Evolutionary conservation across 2,113 vertebrate genomes (phyloP).

Genomic region (Mesitornis unicolor): DNA sequence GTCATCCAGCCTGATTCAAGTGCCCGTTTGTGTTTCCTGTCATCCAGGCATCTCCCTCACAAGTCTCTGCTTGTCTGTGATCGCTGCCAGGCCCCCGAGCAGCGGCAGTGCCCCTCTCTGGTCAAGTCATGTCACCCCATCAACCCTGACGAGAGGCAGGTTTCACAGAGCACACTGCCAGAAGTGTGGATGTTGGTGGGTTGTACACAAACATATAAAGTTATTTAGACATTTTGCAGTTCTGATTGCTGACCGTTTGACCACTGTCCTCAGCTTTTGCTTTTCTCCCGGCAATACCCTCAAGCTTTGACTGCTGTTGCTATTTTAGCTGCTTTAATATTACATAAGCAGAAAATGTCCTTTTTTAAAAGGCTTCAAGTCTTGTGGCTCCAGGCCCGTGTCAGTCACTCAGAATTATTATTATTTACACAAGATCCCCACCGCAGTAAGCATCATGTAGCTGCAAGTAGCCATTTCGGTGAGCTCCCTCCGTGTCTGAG

Average conservation of each 20-base stretch:
- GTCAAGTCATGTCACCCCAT: neutral
- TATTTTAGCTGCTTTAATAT: constrained; percentile 49
- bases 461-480: neutral
- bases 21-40: neutral
- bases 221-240: neutral
- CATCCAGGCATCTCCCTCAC: neutral
- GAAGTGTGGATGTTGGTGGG: neutral
- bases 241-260: neutral
- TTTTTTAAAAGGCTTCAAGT: constrained; percentile 17
- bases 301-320: constrained; percentile 22
- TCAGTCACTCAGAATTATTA: constrained; percentile 51
- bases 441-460: neutral
- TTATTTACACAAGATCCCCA: constrained; percentile 39
- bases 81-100: neutral
- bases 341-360: constrained; percentile 34
- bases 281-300: constrained; percentile 7
- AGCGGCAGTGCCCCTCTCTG: neutral
- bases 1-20: neutral
- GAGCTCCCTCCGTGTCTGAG: neutral
- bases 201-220: neutral
- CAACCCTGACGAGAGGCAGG: neutral
- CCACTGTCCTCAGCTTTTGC: neutral
- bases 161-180: neutral
- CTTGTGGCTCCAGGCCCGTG: constrained; percentile 26
- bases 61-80: neutral